Percentiles rank a stretch among this genome's conserved stretches.
These are phyloP conservation scores for Macrocentrus cingulum DNA, from an alignment of 1,140 invertebrate genomes.

Conservation along the genomic window DNA sequence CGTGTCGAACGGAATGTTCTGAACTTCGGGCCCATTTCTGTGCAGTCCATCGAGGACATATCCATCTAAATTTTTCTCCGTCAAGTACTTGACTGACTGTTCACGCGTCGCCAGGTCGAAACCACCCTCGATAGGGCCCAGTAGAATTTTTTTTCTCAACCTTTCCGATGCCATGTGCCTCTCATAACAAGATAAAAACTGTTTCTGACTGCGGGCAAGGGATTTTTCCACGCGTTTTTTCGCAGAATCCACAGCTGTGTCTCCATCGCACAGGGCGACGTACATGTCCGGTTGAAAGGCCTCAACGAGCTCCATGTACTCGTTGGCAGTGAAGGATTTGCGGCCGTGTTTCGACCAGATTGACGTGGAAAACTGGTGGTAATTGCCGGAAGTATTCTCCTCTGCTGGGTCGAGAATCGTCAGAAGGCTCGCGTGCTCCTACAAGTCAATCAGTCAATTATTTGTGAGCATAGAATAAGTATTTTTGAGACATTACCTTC, in stretches of 20 bases:
- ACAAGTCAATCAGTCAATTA: not conserved
- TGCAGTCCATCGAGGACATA: slow-evolving; percentile 82
- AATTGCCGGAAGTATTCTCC: slow-evolving; percentile 65
- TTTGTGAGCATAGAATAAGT: no score
- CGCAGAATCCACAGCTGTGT: slow-evolving; percentile 68
- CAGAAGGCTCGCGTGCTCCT: slow-evolving; percentile 65
- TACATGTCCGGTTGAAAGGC: slow-evolving; percentile 77
- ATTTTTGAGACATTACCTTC: no score
- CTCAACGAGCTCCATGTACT: slow-evolving; percentile 77
- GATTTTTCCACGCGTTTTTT: slow-evolving; percentile 72
- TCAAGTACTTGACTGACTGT: slow-evolving; percentile 65
- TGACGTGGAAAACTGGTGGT: slow-evolving; percentile 67
- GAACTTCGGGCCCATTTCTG: slow-evolving; percentile 65
- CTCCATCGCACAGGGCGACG: slow-evolving; percentile 78
- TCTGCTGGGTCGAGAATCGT: slow-evolving; percentile 69
- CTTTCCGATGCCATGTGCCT: slow-evolving; percentile 60
- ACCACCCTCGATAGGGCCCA: slow-evolving; percentile 77
- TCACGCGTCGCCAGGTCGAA: slow-evolving; percentile 64
- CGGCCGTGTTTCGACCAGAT: slow-evolving; percentile 76
- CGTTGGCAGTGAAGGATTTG: slow-evolving; percentile 63
- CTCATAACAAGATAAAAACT: slow-evolving; percentile 66
- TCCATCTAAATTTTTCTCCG: slow-evolving; percentile 63
- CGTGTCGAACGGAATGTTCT: slow-evolving; percentile 61
- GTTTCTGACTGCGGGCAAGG: slow-evolving; percentile 62
- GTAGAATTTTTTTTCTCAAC: slow-evolving; percentile 57